Conservation (phyloP, 2,888 invertebrate species). For the Meandrusa payeni region DNA sequence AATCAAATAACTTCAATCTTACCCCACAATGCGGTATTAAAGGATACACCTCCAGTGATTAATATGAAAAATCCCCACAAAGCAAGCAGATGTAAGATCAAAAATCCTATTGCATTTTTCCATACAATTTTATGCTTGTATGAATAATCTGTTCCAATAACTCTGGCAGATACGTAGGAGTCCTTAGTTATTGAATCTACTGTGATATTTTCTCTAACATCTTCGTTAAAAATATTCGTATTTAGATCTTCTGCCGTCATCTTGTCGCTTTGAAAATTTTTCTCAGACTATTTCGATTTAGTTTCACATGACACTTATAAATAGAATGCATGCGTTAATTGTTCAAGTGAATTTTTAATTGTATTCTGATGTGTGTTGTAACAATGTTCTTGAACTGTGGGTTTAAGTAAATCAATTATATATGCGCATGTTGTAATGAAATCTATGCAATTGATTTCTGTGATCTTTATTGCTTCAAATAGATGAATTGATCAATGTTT, state of each 20-base stretch:
- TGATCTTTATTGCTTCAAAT: too few relatives aligned
- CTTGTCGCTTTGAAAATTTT: conserved; percentile 4
- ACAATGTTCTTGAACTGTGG: conserved; percentile 16
- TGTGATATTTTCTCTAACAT: conserved; percentile 15
- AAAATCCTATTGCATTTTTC: conserved; percentile 82
- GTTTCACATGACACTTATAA: conserved; percentile 21
- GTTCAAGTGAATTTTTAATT: conserved; percentile 8
- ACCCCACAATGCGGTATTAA: conserved; percentile 47
- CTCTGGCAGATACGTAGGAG: conserved; percentile 30
- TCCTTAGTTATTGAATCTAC: conserved; percentile 13
- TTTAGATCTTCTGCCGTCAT: conserved; percentile 22
- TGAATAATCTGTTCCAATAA: conserved; percentile 51
- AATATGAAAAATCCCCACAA: conserved; percentile 62
- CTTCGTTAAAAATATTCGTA: conserved; percentile 8
- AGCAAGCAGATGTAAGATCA: conserved; percentile 75
- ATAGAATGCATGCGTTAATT: neutral
- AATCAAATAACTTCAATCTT: too few relatives aligned
- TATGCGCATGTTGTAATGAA: conserved; percentile 1
- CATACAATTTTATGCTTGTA: conserved; percentile 79
- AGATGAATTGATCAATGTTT: too few relatives aligned
- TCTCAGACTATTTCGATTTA: conserved; percentile 5
- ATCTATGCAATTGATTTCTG: too few relatives aligned
- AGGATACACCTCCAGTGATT: conserved; percentile 39
- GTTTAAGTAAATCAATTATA: conserved; percentile 3
- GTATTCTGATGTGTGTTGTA: conserved; percentile 12